These are phyloP conservation scores for Drosophila takahashii DNA, from an alignment of 1,140 invertebrate species.

Conservation along the genomic window DNA sequence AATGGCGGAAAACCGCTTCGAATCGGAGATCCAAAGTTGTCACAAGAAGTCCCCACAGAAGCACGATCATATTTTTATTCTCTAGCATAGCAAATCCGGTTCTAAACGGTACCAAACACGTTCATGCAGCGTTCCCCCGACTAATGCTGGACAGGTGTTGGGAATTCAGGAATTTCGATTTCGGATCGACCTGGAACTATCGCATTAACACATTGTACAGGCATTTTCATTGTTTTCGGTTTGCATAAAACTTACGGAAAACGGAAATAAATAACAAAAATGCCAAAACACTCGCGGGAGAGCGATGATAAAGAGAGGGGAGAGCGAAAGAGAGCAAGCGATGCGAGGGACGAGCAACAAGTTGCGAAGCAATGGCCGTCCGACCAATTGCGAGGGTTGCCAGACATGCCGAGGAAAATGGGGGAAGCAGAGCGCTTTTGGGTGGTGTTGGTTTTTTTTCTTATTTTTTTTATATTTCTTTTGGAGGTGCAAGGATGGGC, in stretches of 20 bases:
- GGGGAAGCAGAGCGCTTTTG: constrained; percentile 40
- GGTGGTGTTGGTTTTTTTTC: constrained; percentile 33
- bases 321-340: constrained; percentile 38
- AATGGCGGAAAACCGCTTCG: constrained; percentile 59
- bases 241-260: constrained; percentile 36
- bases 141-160: constrained; percentile 14
- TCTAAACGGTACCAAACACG: constrained; percentile 68
- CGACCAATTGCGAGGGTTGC: constrained; percentile 66
- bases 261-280: constrained; percentile 57
- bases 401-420: constrained; percentile 52
- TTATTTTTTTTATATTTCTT: background rate
- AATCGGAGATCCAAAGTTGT: constrained; percentile 51
- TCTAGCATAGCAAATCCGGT: constrained; percentile 61
- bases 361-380: constrained; percentile 78
- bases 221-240: constrained; percentile 24
- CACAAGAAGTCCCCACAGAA: constrained; percentile 60
- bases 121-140: constrained; percentile 34
- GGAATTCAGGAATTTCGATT: background rate
- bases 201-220: constrained; percentile 7
- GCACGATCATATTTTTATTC: constrained; percentile 33
- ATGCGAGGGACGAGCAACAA: constrained; percentile 69
- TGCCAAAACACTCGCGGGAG: constrained; percentile 41
- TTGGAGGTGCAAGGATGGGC: constrained; percentile 22
- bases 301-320: constrained; percentile 17
- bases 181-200: constrained; percentile 3